Evolutionary conservation across 2,888 invertebrate genomes (phyloP), one percentile per base, ranked within the genome.

Genomic region (Trichopria drosophilae): DNA sequence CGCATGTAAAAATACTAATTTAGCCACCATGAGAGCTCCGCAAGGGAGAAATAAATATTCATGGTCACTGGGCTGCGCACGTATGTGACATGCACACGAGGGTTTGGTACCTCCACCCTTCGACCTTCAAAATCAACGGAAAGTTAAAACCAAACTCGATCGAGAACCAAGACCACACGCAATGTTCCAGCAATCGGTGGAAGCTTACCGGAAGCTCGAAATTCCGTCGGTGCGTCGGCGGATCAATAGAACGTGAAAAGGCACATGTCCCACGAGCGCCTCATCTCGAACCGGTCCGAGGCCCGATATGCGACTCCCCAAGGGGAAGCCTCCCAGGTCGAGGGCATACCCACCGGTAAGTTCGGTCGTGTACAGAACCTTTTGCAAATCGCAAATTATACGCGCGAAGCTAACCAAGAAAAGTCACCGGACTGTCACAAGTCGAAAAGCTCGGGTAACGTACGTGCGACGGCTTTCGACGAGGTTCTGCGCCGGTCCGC

Each of bases 171-270:
- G n/a, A n/a, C n/a, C n/a, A n/a, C n/a, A n/a, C n/a, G n/a, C n/a
- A n/a, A n/a, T n/a, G n/a, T n/a, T n/a, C n/a, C n/a, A n/a, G n/a
- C n/a, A n/a, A n/a, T n/a, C n/a, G n/a, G n/a, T n/a, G n/a, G n/a
- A 7, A 31, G 39, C 43, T 50, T 50, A 35, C 46, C 34, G 55
- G 36, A 45, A 46, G 57, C 49, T 58, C 57, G 61, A 66, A 62
- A 62, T 62, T 64, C 60, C 62, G 57, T 16, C 60, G 62, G 58
- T 57, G 59, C 58, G 59, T 66, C 60, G 60, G 53, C 58, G 63
- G 70, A 72, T 72, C 73, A 72, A 72, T 72, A 73, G 60, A 57
- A 63, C 56, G 54, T 57, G 55, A 62, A 66, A 65, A 65, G 66
- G 62, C 71, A 71, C 69, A 68, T 69, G 68, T 64, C 64, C 61